These are phyloP conservation scores for Furcula furcula DNA, from an alignment of 2,888 invertebrate genomes.

Conservation along the genomic window DNA sequence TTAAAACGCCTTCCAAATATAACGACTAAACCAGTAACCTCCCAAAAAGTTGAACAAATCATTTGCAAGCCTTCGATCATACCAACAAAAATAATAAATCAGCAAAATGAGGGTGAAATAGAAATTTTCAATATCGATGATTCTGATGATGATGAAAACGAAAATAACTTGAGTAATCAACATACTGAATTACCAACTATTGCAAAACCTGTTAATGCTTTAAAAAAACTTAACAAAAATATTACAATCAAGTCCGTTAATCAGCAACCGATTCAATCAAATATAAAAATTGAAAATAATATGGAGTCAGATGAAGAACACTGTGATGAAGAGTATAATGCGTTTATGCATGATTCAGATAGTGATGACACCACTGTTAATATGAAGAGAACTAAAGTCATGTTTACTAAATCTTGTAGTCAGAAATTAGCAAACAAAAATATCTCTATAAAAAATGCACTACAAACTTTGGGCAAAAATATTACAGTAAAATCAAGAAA, in stretches of 20 bases:
- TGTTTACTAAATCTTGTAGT: conserved; percentile 14
- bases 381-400: neutral
- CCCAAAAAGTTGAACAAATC: conserved; percentile 13
- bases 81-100: neutral
- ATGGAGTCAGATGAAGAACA: conserved; percentile 17
- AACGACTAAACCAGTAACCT: conserved; percentile 47
- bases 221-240: conserved; percentile 53
- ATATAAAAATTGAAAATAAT: conserved; percentile 17
- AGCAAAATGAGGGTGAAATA: conserved; percentile 43
- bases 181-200: conserved; percentile 6
- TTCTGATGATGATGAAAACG: conserved; percentile 65
- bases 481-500: conserved; percentile 61
- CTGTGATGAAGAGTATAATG: conserved; percentile 16
- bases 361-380: conserved; percentile 13
- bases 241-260: conserved; percentile 51
- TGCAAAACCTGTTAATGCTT: conserved; percentile 27
- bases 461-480: conserved; percentile 59
- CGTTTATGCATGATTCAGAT: conserved; percentile 20
- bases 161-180: conserved; percentile 11
- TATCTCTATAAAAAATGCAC: conserved; percentile 42
- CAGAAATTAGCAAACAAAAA: conserved; percentile 21
- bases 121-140: conserved; percentile 72
- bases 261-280: conserved; percentile 12
- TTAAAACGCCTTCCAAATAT: conserved; percentile 55
- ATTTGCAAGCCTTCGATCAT: neutral